Conservation (phyloP, 1,140 invertebrate species). For the Caligus rogercresseyi region DNA sequence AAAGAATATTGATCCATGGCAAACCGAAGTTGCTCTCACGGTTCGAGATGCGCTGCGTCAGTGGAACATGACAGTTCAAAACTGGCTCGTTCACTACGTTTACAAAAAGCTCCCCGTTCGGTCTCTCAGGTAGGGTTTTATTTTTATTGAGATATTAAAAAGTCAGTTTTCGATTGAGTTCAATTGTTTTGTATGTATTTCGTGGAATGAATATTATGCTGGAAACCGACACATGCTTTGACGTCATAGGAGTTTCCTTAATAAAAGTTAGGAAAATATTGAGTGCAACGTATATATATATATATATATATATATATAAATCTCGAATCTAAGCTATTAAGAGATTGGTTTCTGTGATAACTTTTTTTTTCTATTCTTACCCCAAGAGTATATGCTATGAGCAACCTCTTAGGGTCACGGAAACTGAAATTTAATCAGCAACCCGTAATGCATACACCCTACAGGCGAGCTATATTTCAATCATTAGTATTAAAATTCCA, state of each 20-base stretch:
- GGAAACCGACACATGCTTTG: background rate
- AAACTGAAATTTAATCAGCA: too few species aligned
- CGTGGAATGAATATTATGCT: background rate
- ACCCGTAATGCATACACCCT: too few species aligned
- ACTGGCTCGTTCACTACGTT: constrained; percentile 75
- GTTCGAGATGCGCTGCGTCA: constrained; percentile 64
- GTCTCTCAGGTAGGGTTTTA: constrained; percentile 38
- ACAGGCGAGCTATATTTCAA: too few species aligned
- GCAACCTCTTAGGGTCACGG: too few species aligned
- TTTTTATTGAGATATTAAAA: constrained; percentile 11
- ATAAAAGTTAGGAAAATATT: too few species aligned
- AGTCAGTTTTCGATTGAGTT: background rate
- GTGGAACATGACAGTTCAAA: constrained; percentile 90
- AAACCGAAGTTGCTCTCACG: constrained; percentile 52
- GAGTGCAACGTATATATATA: too few species aligned
- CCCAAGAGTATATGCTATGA: too few species aligned
- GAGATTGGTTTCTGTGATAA: too few species aligned
- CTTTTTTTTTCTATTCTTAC: too few species aligned
- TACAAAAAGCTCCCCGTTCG: constrained; percentile 63
- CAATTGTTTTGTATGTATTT: background rate
- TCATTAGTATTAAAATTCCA: too few species aligned
- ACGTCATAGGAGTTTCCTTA: background rate
- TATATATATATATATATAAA: too few species aligned
- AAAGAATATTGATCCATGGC: constrained; percentile 57
- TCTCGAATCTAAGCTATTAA: too few species aligned